Evolutionary conservation across 2,888 invertebrate species (phyloP), one percentile per base, ranked within the genome.

Genomic region (Crepidodera aurea): DNA sequence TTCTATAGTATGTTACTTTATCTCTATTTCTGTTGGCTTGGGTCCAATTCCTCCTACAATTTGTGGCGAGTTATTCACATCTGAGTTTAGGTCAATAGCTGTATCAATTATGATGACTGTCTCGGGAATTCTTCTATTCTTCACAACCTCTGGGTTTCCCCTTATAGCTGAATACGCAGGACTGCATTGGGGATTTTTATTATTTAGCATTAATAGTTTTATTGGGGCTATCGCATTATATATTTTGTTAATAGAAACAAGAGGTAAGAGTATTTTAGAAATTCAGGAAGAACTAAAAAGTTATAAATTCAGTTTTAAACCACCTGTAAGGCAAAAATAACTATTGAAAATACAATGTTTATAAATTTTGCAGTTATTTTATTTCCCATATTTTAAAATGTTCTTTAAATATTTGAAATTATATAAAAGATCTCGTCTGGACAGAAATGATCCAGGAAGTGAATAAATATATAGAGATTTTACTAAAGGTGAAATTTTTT

Each of bases 21-120:
- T 88, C 54, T 85, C 88, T 0, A 92, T 91, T 81, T 88, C 90
- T 64, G 1, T 73, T 82, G 86, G 87, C 0, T 85, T 90, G 56
- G 92, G 94, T 2, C 89, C 91, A 0, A 77, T 92, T 34, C 90
- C 91, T 0, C 91, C 92, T 91, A 88, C 91, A 0, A 87, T 93
- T 22, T 86, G 92, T 84, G 89, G 90, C 0, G 93, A 93, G 78
- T 85, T 93, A 79, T 89, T 94, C 78, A 87, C 94, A 16, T 82
- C 88, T 0, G 88, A 90, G 68, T 88, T 91, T 1, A 91, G 91
- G 79, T 86, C 90, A 2, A 0, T 82, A 85, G 25, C 91, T 90
- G 0, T 59, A 60, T 19, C 62, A 4, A 18, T 63, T 13, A 46
- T 62, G 6, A 62, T 66, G 6, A 6, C 64, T 7, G 44, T 22